Base-by-base conservation (phyloP, 2,888 invertebrate genomes). In the Zaprionus lineosus region DNA sequence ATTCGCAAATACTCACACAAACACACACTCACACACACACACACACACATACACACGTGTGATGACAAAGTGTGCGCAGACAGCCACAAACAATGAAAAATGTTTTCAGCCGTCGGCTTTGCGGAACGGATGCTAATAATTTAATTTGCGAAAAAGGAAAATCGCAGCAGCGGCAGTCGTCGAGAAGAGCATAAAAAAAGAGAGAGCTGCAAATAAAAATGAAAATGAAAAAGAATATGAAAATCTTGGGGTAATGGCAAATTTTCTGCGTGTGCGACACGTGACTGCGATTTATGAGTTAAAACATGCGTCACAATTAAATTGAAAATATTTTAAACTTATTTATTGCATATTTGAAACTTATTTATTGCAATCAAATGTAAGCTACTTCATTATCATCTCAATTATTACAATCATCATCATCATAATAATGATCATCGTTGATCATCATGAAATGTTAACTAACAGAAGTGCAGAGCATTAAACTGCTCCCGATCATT, bases 401-500 rank as follows among this genome's bases (percentile, higher is more conserved):
- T 18, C 24, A 7, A 19, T 31, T 1, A 43, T 37, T 21, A 37
- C 24, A 8, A 24, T 39, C 16, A 33, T 40, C 2, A 41, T 2
- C 14, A 41, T 31, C 11, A 40, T 36, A 5, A 40, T 43, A 34
- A 31, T 43, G 1, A 14, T 41, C 1, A 29, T 5, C 0, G 3
- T 44, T 21, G n/a, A n/a, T n/a, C n/a, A n/a, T n/a, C n/a, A n/a
- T n/a, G n/a, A n/a, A n/a, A n/a, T n/a, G n/a, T 14, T 15, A 3
- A 36, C 75, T 82, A 89, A 56, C 88, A 88, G 67, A 88, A 87
- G 62, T 90, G 89, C 61, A 90, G 60, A 60, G 68, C 78, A 68
- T 90, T 89, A 64, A 90, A 90, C 59, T 87, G 81, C 33, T 88
- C 86, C 29, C 90, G 88, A 60, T 89, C 75, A n/a, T 84, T 86